Percentiles rank a stretch among this genome's conserved stretches.
Conservation (phyloP, 2,888 invertebrate species). For the Scaptomyza cyrtandrae region DNA sequence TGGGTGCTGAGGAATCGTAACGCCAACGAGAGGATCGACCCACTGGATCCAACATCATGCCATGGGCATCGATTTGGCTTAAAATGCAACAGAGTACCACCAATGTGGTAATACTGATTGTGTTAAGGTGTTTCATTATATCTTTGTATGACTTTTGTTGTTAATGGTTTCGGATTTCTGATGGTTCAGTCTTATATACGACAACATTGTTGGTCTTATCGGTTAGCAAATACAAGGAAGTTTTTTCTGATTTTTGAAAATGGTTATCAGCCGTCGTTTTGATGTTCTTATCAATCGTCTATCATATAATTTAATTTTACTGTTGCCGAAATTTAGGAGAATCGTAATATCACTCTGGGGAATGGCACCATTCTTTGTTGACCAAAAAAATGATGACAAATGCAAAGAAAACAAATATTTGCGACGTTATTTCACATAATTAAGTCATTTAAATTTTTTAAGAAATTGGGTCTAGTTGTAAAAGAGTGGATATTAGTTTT, state of each 20-base stretch:
- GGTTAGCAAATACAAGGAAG: conserved; percentile 20
- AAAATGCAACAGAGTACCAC: conserved; percentile 12
- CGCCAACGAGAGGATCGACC: conserved; percentile 86
- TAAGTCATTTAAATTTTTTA: conserved; percentile 19
- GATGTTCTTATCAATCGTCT: conserved; percentile 27
- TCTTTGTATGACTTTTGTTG: conserved; percentile 23
- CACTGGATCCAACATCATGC: conserved; percentile 86
- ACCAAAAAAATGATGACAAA: conserved; percentile 52
- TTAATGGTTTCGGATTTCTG: conserved; percentile 13
- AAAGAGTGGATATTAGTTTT: not conserved
- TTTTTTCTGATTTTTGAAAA: conserved; percentile 36
- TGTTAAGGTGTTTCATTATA: conserved; percentile 33
- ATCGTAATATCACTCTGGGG: conserved; percentile 25
- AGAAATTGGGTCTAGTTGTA: not conserved
- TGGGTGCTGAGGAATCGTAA: conserved; percentile 84
- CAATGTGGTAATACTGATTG: conserved; percentile 14
- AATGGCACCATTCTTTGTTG: conserved; percentile 7
- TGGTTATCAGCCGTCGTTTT: conserved; percentile 13
- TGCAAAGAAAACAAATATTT: conserved; percentile 22
- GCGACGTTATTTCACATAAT: conserved; percentile 15
- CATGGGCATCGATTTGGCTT: conserved; percentile 83
- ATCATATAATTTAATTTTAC: conserved; percentile 37
- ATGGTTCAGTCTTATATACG: conserved; percentile 54
- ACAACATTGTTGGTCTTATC: conserved; percentile 51
- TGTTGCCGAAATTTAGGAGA: conserved; percentile 34